phyloP scores from a whole-genome alignment of 2,797 vertebrate species.

The Antennarius maculatus region DNA sequence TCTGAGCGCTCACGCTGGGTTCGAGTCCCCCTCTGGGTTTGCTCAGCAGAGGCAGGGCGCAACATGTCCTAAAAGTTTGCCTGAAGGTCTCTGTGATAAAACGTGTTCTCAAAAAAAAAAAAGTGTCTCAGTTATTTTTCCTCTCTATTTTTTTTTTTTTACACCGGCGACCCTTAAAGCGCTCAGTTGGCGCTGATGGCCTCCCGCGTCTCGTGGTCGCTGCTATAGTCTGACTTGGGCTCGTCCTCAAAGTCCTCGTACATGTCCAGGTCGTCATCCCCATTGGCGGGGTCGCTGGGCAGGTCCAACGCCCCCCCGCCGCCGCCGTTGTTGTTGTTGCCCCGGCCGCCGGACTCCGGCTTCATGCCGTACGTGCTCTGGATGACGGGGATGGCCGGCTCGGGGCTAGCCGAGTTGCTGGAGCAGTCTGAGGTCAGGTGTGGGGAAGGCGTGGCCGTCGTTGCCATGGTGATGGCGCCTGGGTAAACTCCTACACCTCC shows the following conservation, averaged over 20 bases:
- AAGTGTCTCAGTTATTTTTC: constrained; percentile 56
- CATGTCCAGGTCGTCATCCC: constrained; percentile 96
- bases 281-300: constrained; percentile 87
- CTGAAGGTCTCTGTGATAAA: constrained; percentile 62
- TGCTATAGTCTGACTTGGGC: constrained; percentile 99
- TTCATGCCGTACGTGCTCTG: constrained; percentile 94
- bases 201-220: constrained; percentile 94
- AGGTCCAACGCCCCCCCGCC: constrained; percentile 70
- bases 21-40: constrained; percentile 29
- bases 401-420: constrained; percentile 95
- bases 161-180: constrained; percentile 66
- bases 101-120: constrained; percentile 52
- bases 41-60: constrained; percentile 24
- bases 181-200: constrained; percentile 94
- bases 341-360: constrained; percentile 81
- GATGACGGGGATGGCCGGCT: constrained; percentile 94
- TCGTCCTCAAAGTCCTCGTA: constrained; percentile 98
- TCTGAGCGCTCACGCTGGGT: constrained; percentile 40
- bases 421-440: constrained; percentile 99
- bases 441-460: constrained; percentile 88
- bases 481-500: constrained; percentile 90
- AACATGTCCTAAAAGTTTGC: constrained; percentile 50
- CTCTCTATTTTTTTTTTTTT: constrained; percentile 16
- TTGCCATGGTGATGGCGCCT: constrained; percentile 92
- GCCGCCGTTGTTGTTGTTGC: constrained; percentile 32